These are phyloP conservation scores for Arbacia lixula DNA, from an alignment of 53 echinoderm and acorn worm species.

Conservation along the genomic window DNA sequence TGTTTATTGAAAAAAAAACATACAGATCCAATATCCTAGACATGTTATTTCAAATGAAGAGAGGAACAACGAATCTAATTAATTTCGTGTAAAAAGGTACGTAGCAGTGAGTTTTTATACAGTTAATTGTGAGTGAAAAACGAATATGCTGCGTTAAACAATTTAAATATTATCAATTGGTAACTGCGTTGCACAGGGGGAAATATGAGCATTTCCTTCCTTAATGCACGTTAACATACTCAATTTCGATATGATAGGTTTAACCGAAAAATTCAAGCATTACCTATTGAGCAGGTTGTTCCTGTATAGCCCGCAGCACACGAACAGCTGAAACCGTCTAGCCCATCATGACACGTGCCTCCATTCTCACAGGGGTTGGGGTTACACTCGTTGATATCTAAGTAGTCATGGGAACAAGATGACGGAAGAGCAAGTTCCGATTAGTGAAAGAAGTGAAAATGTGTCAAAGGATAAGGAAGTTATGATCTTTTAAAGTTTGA, in stretches of 20 bases:
- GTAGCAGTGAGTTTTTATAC: too few relatives aligned
- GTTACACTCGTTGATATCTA: slow-evolving; percentile 3
- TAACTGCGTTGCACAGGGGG: not conserved
- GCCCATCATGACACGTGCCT: not conserved
- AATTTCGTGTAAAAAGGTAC: too few relatives aligned
- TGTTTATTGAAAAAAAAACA: too few relatives aligned
- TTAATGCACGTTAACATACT: not conserved
- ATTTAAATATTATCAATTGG: too few relatives aligned
- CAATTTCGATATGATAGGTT: not conserved
- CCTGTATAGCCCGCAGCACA: not conserved
- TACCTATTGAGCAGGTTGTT: not conserved
- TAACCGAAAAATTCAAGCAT: not conserved
- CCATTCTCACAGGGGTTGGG: slow-evolving; percentile 2
- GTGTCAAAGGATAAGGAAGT: too few relatives aligned
- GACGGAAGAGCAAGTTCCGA: too few relatives aligned
- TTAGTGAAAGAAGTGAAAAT: too few relatives aligned
- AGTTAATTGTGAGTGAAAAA: not conserved
- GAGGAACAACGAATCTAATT: too few relatives aligned
- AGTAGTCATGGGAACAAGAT: too few relatives aligned
- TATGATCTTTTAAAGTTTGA: too few relatives aligned
- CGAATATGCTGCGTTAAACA: not conserved
- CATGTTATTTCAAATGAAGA: too few relatives aligned
- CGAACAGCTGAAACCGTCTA: not conserved
- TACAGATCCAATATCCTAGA: too few relatives aligned
- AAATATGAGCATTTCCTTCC: not conserved